Base-by-base conservation (phyloP, 2,113 vertebrate species). In the Xiphorhynchus elegans region DNA sequence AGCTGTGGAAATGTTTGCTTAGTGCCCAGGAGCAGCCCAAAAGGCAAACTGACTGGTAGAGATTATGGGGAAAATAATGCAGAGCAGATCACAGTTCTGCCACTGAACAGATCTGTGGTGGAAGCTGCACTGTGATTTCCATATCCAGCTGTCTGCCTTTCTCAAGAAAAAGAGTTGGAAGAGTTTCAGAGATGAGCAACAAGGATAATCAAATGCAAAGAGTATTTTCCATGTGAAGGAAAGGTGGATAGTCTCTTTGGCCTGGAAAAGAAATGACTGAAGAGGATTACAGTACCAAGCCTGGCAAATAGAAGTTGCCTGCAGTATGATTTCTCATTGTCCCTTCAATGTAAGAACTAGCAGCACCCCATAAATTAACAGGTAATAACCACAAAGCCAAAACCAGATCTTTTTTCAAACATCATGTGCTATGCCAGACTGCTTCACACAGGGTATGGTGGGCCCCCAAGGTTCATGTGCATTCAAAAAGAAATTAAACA, bases 191-290 rank as follows among this genome's bases (percentile, higher is more conserved):
- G 89, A 93, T 60, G 64, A 87, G 84, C 83, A 81, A 84, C 42
- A 55, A 86, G 83, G 52, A 63, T 84, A 80, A 95, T 90, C 64
- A 95, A 84, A 96, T 84, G 90, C 52, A 64, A 93, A 50, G 52
- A 90, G 72, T 90, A 92, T 84, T 94, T 93, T 95, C 94, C 93
- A 87, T 64, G 53, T 82, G 91, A 93, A 60, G 62, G 87, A 93
- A 85, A 95, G 81, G 52, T 68, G 82, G 64, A 63, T 74, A 84
- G 72, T 81, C 47, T 92, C 39, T 90, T 93, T 76, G 86, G 68
- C 18, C 69, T 90, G 73, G 47, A 89, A 92, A 89, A 95, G 17
- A 86, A 86, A 81, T 72, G 17, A 59, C 83, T 67, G 80, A 87
- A 90, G 78, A 82, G 33, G 55, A 84, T 89, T 84, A 87, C 49